Evolutionary conservation across 2,797 vertebrate species (phyloP).

Genomic region (Yasuhikotakia modesta): DNA sequence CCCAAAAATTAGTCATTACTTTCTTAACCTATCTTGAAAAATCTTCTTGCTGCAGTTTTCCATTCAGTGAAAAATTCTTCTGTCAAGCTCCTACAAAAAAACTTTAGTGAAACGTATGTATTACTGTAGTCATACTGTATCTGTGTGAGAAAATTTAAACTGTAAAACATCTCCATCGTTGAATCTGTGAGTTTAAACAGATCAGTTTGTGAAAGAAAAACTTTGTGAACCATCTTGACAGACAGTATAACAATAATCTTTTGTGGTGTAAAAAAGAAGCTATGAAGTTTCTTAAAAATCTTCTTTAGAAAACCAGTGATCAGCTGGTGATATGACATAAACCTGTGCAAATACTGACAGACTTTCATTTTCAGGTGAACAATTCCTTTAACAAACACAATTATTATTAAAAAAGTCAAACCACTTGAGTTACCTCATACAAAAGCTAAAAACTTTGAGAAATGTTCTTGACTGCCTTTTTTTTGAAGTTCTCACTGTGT

Average conservation of each 20-base stretch:
- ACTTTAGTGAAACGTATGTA: too few relatives aligned
- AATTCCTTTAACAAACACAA: neutral
- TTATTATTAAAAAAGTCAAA: neutral
- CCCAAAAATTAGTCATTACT: neutral
- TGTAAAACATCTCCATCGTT: too few relatives aligned
- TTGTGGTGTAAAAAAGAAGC: too few relatives aligned
- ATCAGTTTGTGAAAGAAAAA: too few relatives aligned
- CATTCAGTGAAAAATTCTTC: neutral
- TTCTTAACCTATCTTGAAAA: neutral
- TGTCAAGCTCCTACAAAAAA: neutral
- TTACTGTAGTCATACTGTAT: too few relatives aligned
- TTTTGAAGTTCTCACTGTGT: neutral
- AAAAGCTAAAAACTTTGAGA: neutral
- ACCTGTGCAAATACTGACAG: neutral
- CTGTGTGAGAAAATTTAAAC: too few relatives aligned
- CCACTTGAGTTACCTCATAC: neutral
- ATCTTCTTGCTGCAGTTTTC: neutral
- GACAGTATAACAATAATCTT: too few relatives aligned
- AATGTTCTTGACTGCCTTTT: neutral
- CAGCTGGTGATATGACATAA: neutral
- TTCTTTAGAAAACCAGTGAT: neutral
- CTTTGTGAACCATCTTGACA: neutral
- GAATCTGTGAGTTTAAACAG: too few relatives aligned
- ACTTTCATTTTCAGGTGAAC: neutral
- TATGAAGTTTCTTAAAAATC: too few relatives aligned